Evolutionary conservation across 2,797 vertebrate genomes (phyloP).

Genomic region (Decapterus maruadsi): DNA sequence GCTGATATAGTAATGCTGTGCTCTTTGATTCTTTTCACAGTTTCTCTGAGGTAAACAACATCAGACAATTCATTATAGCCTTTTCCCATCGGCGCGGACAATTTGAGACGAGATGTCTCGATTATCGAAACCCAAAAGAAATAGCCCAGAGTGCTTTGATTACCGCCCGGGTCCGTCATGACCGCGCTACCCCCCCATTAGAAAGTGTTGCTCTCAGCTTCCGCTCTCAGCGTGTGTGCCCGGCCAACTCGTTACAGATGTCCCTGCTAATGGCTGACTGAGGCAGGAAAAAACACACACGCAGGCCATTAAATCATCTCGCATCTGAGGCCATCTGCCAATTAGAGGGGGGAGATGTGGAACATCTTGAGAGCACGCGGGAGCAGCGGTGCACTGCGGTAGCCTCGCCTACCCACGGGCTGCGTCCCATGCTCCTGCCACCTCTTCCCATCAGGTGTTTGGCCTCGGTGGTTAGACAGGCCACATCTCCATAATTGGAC

Average conservation of each 20-base stretch:
- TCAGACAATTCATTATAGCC: constrained; percentile 30
- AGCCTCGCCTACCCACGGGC: constrained; percentile 68
- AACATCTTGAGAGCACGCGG: constrained; percentile 81
- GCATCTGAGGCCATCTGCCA: constrained; percentile 84
- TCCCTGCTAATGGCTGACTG: constrained; percentile 84
- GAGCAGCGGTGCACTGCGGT: constrained; percentile 75
- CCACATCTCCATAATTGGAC: constrained; percentile 78
- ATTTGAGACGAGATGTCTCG: constrained; percentile 63
- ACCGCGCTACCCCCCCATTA: constrained; percentile 71
- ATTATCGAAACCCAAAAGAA: constrained; percentile 70
- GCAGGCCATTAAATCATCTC: constrained; percentile 83
- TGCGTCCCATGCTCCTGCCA: constrained; percentile 57
- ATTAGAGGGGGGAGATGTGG: constrained; percentile 83
- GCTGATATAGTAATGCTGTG: constrained; percentile 29
- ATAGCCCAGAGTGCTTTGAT: constrained; percentile 77
- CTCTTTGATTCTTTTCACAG: constrained; percentile 51
- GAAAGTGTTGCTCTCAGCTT: constrained; percentile 83
- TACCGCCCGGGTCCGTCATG: constrained; percentile 68
- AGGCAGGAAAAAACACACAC: constrained; percentile 81
- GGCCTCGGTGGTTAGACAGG: constrained; percentile 68
- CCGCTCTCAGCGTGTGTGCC: constrained; percentile 77
- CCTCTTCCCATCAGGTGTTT: constrained; percentile 74
- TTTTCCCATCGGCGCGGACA: constrained; percentile 37
- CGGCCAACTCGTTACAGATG: constrained; percentile 86
- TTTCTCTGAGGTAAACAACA: constrained; percentile 61